phyloP scores from a whole-genome alignment of 2,888 invertebrate genomes.

The Monochamus alternatus region DNA sequence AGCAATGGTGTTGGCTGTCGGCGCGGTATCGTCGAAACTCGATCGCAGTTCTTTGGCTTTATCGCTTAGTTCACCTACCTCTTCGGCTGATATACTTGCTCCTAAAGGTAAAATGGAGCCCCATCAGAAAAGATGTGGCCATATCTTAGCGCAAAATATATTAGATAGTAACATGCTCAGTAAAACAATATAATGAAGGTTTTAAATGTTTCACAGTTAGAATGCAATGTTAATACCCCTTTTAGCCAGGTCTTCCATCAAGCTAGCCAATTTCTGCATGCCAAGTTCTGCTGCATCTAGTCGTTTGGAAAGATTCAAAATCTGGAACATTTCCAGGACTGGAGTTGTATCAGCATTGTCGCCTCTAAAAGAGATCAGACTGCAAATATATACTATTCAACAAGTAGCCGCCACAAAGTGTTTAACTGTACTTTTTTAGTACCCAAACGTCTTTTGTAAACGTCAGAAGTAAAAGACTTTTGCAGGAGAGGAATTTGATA shows the following conservation, averaged over 20 bases:
- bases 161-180: too few relatives aligned
- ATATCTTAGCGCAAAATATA: too few relatives aligned
- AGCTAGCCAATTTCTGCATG: conserved; percentile 76
- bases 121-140: neutral
- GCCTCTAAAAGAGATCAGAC: neutral
- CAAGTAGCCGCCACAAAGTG: too few relatives aligned
- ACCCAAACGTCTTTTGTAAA: too few relatives aligned
- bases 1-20: neutral
- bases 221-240: conserved; percentile 54
- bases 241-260: conserved; percentile 75
- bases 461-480: too few relatives aligned
- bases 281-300: conserved; percentile 78
- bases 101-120: neutral
- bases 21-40: neutral
- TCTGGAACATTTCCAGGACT: conserved; percentile 78
- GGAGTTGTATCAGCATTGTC: conserved; percentile 41
- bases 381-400: neutral
- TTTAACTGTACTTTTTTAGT: too few relatives aligned
- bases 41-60: neutral
- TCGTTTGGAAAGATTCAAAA: conserved; percentile 77
- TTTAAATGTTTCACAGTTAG: too few relatives aligned
- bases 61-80: neutral
- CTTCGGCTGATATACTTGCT: neutral
- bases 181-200: too few relatives aligned
- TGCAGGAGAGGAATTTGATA: conserved; percentile 21